Evolutionary conservation across 2,888 invertebrate genomes (phyloP).

Genomic region (Drosophila diplacantha): DNA sequence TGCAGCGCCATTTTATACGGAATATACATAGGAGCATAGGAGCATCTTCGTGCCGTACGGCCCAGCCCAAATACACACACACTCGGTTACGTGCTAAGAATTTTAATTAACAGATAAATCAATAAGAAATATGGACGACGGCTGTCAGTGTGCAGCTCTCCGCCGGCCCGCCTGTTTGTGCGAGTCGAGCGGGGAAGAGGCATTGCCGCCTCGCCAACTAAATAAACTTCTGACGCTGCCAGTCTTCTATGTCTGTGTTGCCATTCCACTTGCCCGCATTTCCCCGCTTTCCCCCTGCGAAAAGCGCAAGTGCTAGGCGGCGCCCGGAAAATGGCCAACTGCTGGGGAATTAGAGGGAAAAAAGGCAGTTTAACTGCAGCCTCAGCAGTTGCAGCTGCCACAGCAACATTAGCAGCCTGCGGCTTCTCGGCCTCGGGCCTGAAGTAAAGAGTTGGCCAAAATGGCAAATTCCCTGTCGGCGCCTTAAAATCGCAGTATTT

Average conservation of each 20-base stretch:
- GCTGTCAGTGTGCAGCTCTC: constrained; percentile 60
- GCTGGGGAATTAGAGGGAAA: constrained; percentile 59
- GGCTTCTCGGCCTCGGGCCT: constrained; percentile 44
- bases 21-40: constrained; percentile 43
- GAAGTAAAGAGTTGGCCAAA: constrained; percentile 21
- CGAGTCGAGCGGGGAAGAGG: constrained; percentile 34
- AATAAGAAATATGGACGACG: constrained; percentile 73
- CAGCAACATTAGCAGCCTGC: constrained; percentile 31
- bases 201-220: constrained; percentile 60
- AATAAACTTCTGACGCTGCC: constrained; percentile 60
- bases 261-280: constrained; percentile 7
- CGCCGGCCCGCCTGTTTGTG: background rate
- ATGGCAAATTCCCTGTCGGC: constrained; percentile 15
- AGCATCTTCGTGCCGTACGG: constrained; percentile 36
- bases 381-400: constrained; percentile 28
- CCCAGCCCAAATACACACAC: constrained; percentile 43
- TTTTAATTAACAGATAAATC: constrained; percentile 73
- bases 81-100: constrained; percentile 72
- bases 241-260: constrained; percentile 43
- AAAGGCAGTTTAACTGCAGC: constrained; percentile 57
- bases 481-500: background rate
- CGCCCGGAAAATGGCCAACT: constrained; percentile 47
- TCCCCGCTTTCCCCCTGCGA: constrained; percentile 7
- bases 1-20: constrained; percentile 49
- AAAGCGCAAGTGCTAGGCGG: constrained; percentile 60